Conservation (phyloP, 2,888 invertebrate genomes). For the Smittia aterrima region DNA sequence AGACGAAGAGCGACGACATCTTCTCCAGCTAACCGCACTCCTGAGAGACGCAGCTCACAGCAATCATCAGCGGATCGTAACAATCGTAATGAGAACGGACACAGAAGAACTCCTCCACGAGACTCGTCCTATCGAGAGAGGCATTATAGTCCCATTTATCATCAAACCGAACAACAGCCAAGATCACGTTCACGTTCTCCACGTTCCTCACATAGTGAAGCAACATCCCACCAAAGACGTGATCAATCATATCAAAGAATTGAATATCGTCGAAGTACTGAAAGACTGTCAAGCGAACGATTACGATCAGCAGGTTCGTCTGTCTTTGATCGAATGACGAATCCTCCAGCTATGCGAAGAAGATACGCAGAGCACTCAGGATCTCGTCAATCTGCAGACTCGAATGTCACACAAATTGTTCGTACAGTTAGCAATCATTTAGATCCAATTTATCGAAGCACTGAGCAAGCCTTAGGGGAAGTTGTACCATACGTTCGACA, state of each 20-base stretch:
- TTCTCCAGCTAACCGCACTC: too few relatives aligned
- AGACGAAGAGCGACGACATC: too few relatives aligned
- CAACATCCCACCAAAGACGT: background rate
- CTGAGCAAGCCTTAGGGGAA: background rate
- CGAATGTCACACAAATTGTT: background rate
- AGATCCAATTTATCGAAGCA: background rate
- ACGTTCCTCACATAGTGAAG: background rate
- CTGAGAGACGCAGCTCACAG: background rate
- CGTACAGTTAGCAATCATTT: background rate
- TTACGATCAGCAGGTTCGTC: background rate
- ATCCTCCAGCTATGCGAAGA: background rate
- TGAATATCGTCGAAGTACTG: background rate
- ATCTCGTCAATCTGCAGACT: background rate
- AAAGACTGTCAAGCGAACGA: background rate
- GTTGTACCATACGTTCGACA: background rate
- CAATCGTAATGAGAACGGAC: background rate
- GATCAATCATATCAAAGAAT: background rate
- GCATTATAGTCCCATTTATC: too few relatives aligned
- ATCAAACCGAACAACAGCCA: too few relatives aligned
- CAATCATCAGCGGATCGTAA: background rate
- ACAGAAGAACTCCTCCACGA: background rate
- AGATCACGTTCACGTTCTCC: background rate
- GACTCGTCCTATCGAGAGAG: background rate
- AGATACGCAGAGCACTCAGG: background rate
- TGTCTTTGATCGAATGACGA: background rate